These are phyloP conservation scores for Danionella dracula DNA, from an alignment of 2,797 vertebrate species.

Conservation along the genomic window DNA sequence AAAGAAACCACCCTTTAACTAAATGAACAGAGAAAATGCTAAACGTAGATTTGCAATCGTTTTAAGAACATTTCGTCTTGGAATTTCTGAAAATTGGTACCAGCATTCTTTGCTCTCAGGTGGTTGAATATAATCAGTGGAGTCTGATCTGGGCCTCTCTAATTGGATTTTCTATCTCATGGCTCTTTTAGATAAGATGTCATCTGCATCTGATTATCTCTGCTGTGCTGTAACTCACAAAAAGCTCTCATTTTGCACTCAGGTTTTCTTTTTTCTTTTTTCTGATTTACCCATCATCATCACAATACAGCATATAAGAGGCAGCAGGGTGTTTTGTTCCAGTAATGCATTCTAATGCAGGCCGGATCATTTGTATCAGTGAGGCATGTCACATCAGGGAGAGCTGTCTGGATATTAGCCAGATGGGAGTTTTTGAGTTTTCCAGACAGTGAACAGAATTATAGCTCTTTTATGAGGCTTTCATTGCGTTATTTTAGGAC, in stretches of 20 bases:
- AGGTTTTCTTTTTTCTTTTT: too few relatives aligned
- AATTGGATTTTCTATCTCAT: conserved; percentile 37
- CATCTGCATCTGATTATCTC: conserved; percentile 42
- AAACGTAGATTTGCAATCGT: too few relatives aligned
- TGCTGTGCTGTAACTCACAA: background rate
- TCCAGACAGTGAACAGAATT: background rate
- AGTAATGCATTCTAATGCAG: background rate
- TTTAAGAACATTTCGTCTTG: too few relatives aligned
- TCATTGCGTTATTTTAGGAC: background rate
- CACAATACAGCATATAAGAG: background rate
- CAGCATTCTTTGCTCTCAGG: background rate
- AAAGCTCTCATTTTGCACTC: background rate
- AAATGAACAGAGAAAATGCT: too few relatives aligned
- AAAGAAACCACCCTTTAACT: too few relatives aligned
- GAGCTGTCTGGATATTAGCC: background rate
- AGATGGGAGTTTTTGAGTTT: background rate
- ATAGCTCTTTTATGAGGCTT: background rate
- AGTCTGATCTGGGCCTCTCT: conserved; percentile 13
- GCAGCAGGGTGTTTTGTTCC: background rate
- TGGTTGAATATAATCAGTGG: conserved; percentile 18
- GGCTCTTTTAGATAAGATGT: conserved; percentile 34
- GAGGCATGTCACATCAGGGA: background rate
- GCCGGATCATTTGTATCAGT: background rate
- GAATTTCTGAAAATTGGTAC: too few relatives aligned
- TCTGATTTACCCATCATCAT: background rate